phyloP scores from a whole-genome alignment of 2,888 invertebrate species.

The Sisyra nigra region DNA sequence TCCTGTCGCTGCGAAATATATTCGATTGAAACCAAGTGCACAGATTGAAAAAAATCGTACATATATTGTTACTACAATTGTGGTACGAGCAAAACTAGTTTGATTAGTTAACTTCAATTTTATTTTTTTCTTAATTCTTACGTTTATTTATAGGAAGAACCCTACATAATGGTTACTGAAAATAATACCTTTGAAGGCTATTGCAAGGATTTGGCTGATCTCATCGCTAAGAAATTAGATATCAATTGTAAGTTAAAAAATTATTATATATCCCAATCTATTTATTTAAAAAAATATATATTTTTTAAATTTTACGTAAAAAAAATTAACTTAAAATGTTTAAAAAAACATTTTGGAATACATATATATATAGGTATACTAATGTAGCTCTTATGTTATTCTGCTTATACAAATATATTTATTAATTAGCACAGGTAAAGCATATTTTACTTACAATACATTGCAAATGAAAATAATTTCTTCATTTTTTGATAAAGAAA shows the following conservation, averaged over 20 bases:
- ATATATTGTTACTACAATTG: slow-evolving; percentile 70
- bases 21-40: slow-evolving; percentile 49
- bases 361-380: too few relatives aligned
- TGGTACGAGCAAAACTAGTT: slow-evolving; percentile 32
- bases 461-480: too few relatives aligned
- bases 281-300: too few relatives aligned
- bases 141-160: slow-evolving; percentile 49
- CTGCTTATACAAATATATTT: too few relatives aligned
- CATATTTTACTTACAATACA: too few relatives aligned
- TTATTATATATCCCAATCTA: too few relatives aligned
- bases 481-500: too few relatives aligned
- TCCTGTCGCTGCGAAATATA: slow-evolving; percentile 58
- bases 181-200: slow-evolving; percentile 80
- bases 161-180: slow-evolving; percentile 65
- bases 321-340: too few relatives aligned
- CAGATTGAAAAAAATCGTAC: slow-evolving; percentile 70
- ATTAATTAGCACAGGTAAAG: too few relatives aligned
- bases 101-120: neutral
- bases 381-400: too few relatives aligned
- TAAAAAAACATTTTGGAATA: too few relatives aligned
- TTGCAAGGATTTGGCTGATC: slow-evolving; percentile 78
- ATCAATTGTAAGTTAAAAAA: slow-evolving; percentile 59
- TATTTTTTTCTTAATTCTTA: slow-evolving; percentile 9
- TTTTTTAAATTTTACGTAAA: too few relatives aligned
- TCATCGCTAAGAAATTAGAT: slow-evolving; percentile 61